Evolutionary conservation across 1,140 invertebrate genomes (phyloP).

Genomic region (Aphidius gifuensis): DNA sequence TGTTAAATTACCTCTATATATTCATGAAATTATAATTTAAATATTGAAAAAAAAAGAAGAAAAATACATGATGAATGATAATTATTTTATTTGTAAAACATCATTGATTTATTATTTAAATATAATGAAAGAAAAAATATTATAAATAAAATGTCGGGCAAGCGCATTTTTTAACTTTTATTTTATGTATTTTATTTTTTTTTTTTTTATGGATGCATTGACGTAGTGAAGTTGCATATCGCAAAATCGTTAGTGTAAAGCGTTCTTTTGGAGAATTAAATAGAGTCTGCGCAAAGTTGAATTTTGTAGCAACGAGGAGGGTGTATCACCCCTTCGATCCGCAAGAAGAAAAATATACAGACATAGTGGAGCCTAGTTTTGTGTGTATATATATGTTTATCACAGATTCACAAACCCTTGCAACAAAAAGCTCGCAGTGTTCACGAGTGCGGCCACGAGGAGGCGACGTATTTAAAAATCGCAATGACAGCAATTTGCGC

Average conservation of each 20-base stretch:
- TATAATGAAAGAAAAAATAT: too few relatives aligned
- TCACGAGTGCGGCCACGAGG: too few relatives aligned
- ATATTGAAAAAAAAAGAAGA: neutral
- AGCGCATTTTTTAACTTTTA: slow-evolving; percentile 21
- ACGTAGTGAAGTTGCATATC: slow-evolving; percentile 17
- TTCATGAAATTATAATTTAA: too few relatives aligned
- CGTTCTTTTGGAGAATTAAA: neutral
- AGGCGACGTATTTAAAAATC: too few relatives aligned
- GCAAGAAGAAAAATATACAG: slow-evolving; percentile 4
- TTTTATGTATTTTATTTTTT: neutral
- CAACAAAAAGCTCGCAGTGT: too few relatives aligned
- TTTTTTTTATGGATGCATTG: neutral
- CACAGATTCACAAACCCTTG: too few relatives aligned
- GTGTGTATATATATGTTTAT: too few relatives aligned
- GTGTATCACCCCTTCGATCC: slow-evolving; percentile 23
- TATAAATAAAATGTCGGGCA: slow-evolving; percentile 8
- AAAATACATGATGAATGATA: neutral
- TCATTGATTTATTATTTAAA: too few relatives aligned
- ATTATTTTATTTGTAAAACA: too few relatives aligned
- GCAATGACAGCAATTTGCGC: too few relatives aligned
- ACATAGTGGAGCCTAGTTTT: neutral
- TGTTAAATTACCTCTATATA: too few relatives aligned
- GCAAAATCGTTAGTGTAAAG: slow-evolving; percentile 2
- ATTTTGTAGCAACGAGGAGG: neutral
- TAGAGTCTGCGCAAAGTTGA: neutral